phyloP scores from a whole-genome alignment of 2,888 invertebrate species.

The Drosophila eohydei region DNA sequence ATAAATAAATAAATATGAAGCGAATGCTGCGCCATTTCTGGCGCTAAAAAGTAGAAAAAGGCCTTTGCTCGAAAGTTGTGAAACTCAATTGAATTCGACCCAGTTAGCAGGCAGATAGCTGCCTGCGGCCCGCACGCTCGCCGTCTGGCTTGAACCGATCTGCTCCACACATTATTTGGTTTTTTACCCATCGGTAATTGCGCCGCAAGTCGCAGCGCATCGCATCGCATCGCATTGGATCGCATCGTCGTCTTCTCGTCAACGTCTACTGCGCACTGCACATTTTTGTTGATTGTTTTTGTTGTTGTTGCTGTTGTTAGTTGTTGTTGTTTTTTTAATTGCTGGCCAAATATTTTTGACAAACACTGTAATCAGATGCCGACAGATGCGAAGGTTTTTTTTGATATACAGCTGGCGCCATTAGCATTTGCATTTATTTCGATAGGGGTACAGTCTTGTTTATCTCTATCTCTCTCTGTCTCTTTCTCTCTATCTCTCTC shows the following conservation, averaged over 20 bases:
- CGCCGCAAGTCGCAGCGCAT: constrained; percentile 30
- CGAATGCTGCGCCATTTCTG: constrained; percentile 56
- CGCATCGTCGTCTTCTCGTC: constrained; percentile 41
- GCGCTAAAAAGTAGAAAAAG: constrained; percentile 14
- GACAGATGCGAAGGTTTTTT: constrained; percentile 29
- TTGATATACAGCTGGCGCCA: constrained; percentile 45
- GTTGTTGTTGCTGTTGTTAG: not conserved
- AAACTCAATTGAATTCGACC: constrained; percentile 66
- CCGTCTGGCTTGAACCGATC: constrained; percentile 50
- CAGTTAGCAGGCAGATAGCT: constrained; percentile 50
- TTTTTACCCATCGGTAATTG: constrained; percentile 38
- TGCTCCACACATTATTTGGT: constrained; percentile 32
- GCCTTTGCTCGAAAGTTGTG: constrained; percentile 58
- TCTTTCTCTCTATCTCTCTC: not conserved
- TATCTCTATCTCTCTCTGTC: not conserved
- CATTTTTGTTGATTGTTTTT: constrained; percentile 18
- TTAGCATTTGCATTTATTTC: constrained; percentile 39
- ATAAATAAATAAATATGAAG: constrained; percentile 5
- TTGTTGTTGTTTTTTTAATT: constrained; percentile 52
- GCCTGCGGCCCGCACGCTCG: constrained; percentile 7
- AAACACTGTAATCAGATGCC: constrained; percentile 73
- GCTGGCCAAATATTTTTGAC: constrained; percentile 76
- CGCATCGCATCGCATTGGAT: constrained; percentile 30
- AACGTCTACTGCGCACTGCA: constrained; percentile 76
- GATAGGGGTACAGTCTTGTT: not conserved